These are phyloP conservation scores for Lepus europaeus DNA, from an alignment of 2,113 vertebrate species.

Conservation along the genomic window DNA sequence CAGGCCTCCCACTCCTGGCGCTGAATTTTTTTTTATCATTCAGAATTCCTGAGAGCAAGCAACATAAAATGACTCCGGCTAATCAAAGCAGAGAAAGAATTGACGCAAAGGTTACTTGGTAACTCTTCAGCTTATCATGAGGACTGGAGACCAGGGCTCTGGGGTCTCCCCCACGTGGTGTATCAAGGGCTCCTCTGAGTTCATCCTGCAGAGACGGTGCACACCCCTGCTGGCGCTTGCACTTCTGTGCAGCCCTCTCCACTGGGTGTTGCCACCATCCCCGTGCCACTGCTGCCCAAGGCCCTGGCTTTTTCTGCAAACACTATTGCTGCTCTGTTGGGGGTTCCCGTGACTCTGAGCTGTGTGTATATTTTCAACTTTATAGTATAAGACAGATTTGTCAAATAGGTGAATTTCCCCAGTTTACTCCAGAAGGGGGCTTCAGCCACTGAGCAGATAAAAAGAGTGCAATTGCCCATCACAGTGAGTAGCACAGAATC, in stretches of 20 bases:
- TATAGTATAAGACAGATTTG: not conserved
- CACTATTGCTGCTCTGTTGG: not conserved
- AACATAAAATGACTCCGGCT: conserved; percentile 11
- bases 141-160: not conserved
- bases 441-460: not conserved
- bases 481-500: not conserved
- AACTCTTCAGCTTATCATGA: not conserved
- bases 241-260: not conserved
- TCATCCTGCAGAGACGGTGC: not conserved
- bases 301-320: not conserved
- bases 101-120: not conserved
- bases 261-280: not conserved
- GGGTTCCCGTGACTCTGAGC: not conserved
- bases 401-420: not conserved
- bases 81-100: conserved; percentile 5
- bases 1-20: not conserved
- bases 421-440: not conserved
- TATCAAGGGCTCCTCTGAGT: not conserved
- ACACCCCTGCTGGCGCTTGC: not conserved
- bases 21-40: not conserved
- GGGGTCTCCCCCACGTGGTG: too few species aligned
- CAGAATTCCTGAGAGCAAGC: not conserved
- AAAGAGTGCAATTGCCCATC: not conserved
- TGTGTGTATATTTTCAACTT: not conserved
- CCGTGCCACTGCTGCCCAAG: not conserved